Base-by-base conservation (phyloP, 2,888 invertebrate genomes). In the Caradrina clavipalpis region DNA sequence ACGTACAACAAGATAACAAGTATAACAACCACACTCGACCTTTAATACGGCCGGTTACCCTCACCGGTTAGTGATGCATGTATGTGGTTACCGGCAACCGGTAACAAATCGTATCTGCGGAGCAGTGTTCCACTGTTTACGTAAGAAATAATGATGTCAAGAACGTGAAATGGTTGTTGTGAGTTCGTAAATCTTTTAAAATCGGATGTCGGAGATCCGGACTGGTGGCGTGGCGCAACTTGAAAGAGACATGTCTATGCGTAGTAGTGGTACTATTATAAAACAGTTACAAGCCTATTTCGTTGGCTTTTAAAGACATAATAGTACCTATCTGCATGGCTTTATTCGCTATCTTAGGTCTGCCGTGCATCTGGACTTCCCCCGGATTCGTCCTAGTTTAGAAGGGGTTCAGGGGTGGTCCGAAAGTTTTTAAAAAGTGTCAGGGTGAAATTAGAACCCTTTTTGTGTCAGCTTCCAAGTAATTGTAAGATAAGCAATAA, bases 131-230 rank as follows among this genome's bases (percentile, higher is more conserved):
- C 47, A 61, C n/a, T 60, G 11, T 49, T 81, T 68, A 75, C 45
- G 26, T 76, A 76, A 59, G 15, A 45, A 11, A 59, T 69, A 76
- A 45, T 45, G 11, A 45, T 59, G 72, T 73, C 69, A 69, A 76
- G 76, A 73, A 76, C 55, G 42, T 55, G 54, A 59, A 54, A 69
- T 55, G 22, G 45, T 54, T 21, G 47, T 13, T 2, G 17, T 39
- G 7, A 13, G 15, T 31, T 49, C 21, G 26, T 26, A 59, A 26
- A 19, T 54, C 19, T 58, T n/a, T 42, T 49, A 31, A 31, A 22
- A 53, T 68, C 58, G 53, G 58, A 76, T 55, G 76, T n/a, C 22
- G 49, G 45, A 76, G 50, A 49, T 76, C 69, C 58, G 58, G 49
- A 10, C 19, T 19, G 22, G 15, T 65, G 49, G 15, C 54, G 17